These are phyloP conservation scores for Boulengerochromis microlepis DNA, from an alignment of 2,113 vertebrate genomes.

Conservation along the genomic window DNA sequence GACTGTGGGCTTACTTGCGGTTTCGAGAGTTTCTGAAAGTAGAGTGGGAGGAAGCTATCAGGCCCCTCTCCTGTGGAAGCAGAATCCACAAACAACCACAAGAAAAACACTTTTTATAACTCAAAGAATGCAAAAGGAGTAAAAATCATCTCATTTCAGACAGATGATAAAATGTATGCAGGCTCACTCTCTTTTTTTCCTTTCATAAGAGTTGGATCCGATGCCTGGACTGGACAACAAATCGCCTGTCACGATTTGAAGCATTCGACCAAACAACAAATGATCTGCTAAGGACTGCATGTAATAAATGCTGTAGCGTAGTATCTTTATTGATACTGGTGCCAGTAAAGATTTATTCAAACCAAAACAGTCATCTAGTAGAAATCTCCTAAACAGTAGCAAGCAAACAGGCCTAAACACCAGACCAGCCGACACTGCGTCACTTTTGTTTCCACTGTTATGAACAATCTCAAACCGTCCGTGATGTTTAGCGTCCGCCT, in stretches of 20 bases:
- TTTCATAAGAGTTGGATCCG: rapidly evolving
- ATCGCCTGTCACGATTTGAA: not conserved
- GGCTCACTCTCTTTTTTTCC: not conserved
- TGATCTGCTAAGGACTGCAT: not conserved
- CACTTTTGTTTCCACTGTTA: not conserved
- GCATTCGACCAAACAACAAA: not conserved
- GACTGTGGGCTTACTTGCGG: not conserved
- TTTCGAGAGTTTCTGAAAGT: not conserved
- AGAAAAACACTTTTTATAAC: not conserved
- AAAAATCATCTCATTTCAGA: not conserved
- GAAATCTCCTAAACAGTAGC: not conserved
- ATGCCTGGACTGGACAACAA: not conserved
- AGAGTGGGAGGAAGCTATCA: not conserved
- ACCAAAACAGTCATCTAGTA: not conserved
- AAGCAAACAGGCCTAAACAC: not conserved
- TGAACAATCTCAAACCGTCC: not conserved
- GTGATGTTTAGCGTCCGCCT: not conserved
- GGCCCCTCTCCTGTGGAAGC: not conserved
- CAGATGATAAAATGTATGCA: not conserved
- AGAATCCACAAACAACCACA: not conserved
- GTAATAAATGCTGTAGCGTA: not conserved
- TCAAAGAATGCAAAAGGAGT: not conserved
- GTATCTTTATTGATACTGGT: not conserved
- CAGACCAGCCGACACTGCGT: not conserved
- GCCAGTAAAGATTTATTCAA: not conserved